A percentile compares a stretch with the other conserved stretches of the same genome.
phyloP scores from a whole-genome alignment of 2,113 vertebrate species.

The Dendrocopos noguchii region DNA sequence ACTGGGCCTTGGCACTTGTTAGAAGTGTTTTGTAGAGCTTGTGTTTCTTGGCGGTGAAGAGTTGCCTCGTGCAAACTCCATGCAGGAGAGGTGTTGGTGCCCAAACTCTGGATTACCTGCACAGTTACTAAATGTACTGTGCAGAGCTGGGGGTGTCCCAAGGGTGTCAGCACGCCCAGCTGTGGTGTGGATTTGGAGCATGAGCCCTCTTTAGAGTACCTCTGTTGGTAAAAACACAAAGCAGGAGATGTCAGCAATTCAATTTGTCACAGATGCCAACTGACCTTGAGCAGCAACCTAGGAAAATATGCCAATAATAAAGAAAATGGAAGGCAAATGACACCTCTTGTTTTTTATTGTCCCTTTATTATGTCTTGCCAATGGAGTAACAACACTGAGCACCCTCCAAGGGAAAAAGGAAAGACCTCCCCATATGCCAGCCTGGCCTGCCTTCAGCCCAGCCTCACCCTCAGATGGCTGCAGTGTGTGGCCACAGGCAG shows the following conservation, averaged over 20 bases:
- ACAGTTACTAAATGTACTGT: not conserved
- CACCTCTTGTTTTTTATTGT: not conserved
- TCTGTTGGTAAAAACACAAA: not conserved
- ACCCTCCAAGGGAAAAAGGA: constrained; percentile 52
- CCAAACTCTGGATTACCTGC: not conserved
- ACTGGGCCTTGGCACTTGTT: fast-evolving
- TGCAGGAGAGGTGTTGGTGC: not conserved
- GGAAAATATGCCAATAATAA: not conserved
- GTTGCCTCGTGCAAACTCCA: fast-evolving
- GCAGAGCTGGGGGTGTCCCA: not conserved
- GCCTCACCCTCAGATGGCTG: not conserved
- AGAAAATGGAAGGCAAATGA: constrained; percentile 4
- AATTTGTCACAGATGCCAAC: not conserved
- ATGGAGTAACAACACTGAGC: constrained; percentile 4
- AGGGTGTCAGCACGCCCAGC: not conserved
- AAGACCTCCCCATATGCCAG: constrained; percentile 43
- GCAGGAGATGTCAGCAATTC: not conserved
- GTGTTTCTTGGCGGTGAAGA: fast-evolving
- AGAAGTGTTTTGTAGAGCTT: not conserved
- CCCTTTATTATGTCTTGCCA: not conserved
- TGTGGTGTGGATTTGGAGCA: too few species aligned
- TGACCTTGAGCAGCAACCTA: not conserved
- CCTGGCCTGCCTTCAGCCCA: not conserved
- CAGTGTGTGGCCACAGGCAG: not conserved
- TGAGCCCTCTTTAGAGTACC: fast-evolving